Evolutionary conservation across 2,888 invertebrate species (phyloP).

Genomic region (Amiota mariae): DNA sequence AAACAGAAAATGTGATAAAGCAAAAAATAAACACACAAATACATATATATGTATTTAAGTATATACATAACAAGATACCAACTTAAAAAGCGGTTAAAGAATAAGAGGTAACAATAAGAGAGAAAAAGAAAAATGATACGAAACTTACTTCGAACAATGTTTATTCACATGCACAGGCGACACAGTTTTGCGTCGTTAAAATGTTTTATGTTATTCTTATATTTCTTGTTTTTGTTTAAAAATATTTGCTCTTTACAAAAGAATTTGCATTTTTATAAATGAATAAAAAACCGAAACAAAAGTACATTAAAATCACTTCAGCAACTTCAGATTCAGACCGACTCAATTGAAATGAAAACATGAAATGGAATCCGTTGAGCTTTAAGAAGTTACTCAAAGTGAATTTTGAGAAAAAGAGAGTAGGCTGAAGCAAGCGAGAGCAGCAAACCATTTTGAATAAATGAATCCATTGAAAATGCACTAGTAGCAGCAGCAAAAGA

Average conservation of each 20-base stretch:
- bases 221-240: too few species aligned
- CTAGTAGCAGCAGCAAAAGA: background rate
- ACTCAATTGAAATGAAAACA: slow-evolving; percentile 57
- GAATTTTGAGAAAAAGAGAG: background rate
- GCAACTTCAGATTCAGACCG: slow-evolving; percentile 51
- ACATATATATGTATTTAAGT: too few species aligned
- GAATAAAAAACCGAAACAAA: slow-evolving; percentile 23
- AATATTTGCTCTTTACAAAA: background rate
- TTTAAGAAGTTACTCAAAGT: slow-evolving; percentile 4
- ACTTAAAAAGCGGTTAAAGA: background rate
- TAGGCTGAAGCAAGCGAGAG: background rate
- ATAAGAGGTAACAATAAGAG: background rate
- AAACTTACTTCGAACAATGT: slow-evolving; percentile 13
- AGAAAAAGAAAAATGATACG: background rate
- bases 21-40: background rate
- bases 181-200: background rate
- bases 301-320: background rate
- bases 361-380: slow-evolving; percentile 46
- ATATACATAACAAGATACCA: slow-evolving; percentile 18
- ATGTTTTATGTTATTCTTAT: background rate
- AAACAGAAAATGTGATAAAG: too few species aligned
- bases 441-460: background rate
- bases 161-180: slow-evolving; percentile 9
- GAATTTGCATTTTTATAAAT: slow-evolving; percentile 6
- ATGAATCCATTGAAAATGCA: background rate